Percentiles rank a stretch among this genome's conserved stretches.
Evolutionary conservation across 2,888 invertebrate species (phyloP).

Genomic region (Drosophila hamatofila): DNA sequence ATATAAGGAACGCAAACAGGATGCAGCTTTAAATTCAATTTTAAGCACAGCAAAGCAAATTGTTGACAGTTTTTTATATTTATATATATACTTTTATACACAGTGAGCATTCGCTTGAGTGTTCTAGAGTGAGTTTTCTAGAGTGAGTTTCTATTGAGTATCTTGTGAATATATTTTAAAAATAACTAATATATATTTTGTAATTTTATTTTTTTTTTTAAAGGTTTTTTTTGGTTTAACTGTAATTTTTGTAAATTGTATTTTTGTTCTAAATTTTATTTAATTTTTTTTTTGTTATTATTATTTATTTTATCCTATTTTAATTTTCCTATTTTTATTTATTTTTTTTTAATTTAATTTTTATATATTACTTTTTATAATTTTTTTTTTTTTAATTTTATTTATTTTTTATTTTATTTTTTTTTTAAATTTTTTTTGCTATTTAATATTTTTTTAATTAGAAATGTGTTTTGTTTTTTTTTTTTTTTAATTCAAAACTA

Average conservation of each 20-base stretch:
- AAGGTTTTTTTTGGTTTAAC: too few species aligned
- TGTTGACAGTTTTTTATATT: background rate
- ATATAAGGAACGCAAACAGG: slow-evolving; percentile 6
- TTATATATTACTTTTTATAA: too few species aligned
- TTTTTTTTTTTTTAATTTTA: background rate
- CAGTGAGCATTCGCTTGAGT: slow-evolving; percentile 5
- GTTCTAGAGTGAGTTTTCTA: too few species aligned
- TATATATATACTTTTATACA: background rate
- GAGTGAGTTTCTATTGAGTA: too few species aligned
- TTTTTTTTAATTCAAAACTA: background rate
- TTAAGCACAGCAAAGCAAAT: slow-evolving; percentile 8
- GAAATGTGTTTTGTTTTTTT: too few species aligned
- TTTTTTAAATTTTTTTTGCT: background rate
- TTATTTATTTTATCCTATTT: background rate
- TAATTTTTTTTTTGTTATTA: background rate
- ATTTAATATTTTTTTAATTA: too few species aligned
- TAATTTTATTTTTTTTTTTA: too few species aligned
- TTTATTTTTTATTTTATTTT: background rate
- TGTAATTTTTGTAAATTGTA: too few species aligned
- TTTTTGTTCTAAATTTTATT: too few species aligned
- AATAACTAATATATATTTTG: too few species aligned
- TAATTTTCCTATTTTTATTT: too few species aligned
- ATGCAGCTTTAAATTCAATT: slow-evolving; percentile 11
- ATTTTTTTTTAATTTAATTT: background rate
- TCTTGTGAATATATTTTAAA: too few species aligned